Evolutionary conservation across 30 jellyfish, hydroid and myxozoan genomes (phyloP).

Genomic region (Aurelia aurita complex sp. Pacific): DNA sequence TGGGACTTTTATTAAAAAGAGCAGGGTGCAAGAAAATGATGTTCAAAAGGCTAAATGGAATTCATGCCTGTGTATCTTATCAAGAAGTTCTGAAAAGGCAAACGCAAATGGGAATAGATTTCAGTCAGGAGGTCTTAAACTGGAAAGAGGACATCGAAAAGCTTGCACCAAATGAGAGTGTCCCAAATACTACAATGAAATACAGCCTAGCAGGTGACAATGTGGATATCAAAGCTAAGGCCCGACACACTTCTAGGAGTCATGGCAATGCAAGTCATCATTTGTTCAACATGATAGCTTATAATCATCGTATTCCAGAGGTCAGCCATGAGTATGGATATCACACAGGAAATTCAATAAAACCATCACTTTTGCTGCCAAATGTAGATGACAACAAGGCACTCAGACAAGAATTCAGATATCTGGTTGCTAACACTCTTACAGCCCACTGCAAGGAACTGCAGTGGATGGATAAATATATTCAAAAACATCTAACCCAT

Average conservation of each 20-base stretch:
- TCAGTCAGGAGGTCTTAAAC: background rate
- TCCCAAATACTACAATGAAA: background rate
- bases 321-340: background rate
- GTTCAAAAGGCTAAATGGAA: background rate
- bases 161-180: background rate
- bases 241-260: background rate
- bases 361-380: background rate
- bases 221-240: background rate
- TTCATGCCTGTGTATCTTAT: conserved; percentile 5
- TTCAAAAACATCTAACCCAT: background rate
- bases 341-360: background rate
- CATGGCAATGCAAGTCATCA: background rate
- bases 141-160: background rate
- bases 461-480: background rate
- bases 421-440: background rate
- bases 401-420: background rate
- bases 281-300: background rate
- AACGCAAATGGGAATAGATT: conserved; percentile 3
- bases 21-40: background rate
- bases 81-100: background rate
- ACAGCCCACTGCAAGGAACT: background rate
- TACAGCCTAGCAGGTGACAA: background rate
- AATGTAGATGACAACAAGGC: background rate
- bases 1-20: conserved; percentile 5
- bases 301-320: background rate